Base-by-base conservation (phyloP, 2,797 vertebrate genomes). In the Linurgus olivaceus region DNA sequence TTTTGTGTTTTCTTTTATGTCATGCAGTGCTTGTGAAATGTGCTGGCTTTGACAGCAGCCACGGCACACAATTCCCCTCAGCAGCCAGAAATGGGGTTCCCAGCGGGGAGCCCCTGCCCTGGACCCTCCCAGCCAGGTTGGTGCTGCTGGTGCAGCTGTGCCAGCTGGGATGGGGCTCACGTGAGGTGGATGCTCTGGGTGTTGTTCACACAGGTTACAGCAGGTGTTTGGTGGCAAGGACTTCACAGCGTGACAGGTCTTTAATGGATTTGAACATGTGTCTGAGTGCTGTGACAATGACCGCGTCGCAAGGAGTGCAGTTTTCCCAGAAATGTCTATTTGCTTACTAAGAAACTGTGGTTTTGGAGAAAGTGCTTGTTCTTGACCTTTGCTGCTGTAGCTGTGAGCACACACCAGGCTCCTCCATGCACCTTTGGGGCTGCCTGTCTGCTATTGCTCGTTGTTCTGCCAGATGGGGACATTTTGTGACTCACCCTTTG, bases 201-300 rank as follows among this genome's bases (percentile, higher is more conserved):
- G 12, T 17, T 61, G 58, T 86, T 78, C 75, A 19, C 3, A 1
- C 38, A 71, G 93, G 52, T 80, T 77, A 67, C 1, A 10, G 59
- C 74, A 91, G 74, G 71, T 48, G 86, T 78, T 87, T 45, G 59
- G 44, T 29, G 52, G 55, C 65, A 81, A 48, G 38, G 51, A 66
- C 85, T 92, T 84, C 7, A 55, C 29, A 75, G 86, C 0, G 0
- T 74, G 86, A 92, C 63, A 54, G 48, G 38, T 78, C 76, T 77
- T 38, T 68, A 88, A 83, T 35, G 72, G 65, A 50, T 94, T 57
- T 77, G 65, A 92, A 77, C 76, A 71, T 28, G 37, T 29, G 74
- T 74, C 84, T 59, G 25, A 93, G 45, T 19, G 4, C 76, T 44
- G 75, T 91, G 86, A 86, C 66, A 70, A 72, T 40, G 92, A 84